phyloP scores from a whole-genome alignment of 2,888 invertebrate species.

The Tridacna crocea region DNA sequence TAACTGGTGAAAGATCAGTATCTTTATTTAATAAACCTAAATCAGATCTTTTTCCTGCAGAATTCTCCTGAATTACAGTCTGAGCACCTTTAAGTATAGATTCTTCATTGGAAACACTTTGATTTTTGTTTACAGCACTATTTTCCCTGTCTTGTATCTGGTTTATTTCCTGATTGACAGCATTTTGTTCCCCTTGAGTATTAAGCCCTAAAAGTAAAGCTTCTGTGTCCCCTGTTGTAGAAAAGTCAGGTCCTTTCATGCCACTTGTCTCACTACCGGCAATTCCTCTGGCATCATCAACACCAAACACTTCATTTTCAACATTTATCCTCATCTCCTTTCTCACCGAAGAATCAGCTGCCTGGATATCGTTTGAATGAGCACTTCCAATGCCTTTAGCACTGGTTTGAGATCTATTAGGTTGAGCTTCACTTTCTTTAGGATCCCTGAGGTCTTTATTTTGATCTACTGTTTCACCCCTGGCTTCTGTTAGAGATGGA shows the following conservation, averaged over 20 bases:
- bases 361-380: background rate
- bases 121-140: background rate
- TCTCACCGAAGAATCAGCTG: background rate
- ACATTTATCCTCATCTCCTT: background rate
- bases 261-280: background rate
- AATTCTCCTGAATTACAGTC: background rate
- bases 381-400: background rate
- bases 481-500: background rate
- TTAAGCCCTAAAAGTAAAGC: constrained; percentile 46
- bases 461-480: background rate
- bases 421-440: background rate
- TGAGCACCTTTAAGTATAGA: constrained; percentile 18
- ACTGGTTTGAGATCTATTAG: background rate
- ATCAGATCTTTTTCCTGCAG: no score
- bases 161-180: constrained; percentile 7
- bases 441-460: background rate
- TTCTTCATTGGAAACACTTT: background rate
- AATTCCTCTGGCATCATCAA: background rate
- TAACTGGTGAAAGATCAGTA: no score
- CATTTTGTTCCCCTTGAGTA: constrained; percentile 30
- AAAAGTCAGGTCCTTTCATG: constrained; percentile 37
- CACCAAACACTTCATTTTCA: background rate
- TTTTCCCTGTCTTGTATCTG: constrained; percentile 21
- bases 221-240: constrained; percentile 53
- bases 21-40: no score